These are phyloP conservation scores for Agapostemon virescens DNA, from an alignment of 2,888 invertebrate genomes.

Conservation along the genomic window DNA sequence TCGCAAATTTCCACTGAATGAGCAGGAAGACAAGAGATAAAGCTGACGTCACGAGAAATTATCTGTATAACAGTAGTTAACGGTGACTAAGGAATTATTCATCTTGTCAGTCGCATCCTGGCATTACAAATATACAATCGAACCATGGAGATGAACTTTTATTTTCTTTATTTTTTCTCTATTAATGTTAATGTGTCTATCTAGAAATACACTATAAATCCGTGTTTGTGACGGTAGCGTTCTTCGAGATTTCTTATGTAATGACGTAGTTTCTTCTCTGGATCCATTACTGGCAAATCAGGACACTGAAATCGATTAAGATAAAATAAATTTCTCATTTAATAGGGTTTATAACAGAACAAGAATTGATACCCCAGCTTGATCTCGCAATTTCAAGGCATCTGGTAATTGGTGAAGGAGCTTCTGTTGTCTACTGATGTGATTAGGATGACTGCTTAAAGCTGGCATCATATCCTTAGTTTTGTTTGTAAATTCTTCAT, in stretches of 20 bases:
- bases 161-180: background rate
- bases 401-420: conserved; percentile 79
- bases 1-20: background rate
- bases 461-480: conserved; percentile 78
- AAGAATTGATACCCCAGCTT: conserved; percentile 60
- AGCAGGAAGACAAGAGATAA: conserved; percentile 71
- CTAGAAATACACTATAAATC: background rate
- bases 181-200: background rate
- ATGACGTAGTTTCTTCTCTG: conserved; percentile 62
- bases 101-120: conserved; percentile 11
- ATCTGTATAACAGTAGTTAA: conserved; percentile 18
- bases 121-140: background rate
- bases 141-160: background rate
- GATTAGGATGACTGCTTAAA: conserved; percentile 83
- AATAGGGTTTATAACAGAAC: background rate
- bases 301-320: conserved; percentile 66
- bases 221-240: background rate
- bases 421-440: conserved; percentile 79
- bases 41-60: conserved; percentile 52
- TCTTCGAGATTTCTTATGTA: conserved; percentile 55
- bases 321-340: background rate
- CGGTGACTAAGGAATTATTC: conserved; percentile 33
- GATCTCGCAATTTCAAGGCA: conserved; percentile 74
- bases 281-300: conserved; percentile 65
- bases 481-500: conserved; percentile 60